Conservation (phyloP, 2,113 vertebrate genomes). For the Hystrix brachyura region DNA sequence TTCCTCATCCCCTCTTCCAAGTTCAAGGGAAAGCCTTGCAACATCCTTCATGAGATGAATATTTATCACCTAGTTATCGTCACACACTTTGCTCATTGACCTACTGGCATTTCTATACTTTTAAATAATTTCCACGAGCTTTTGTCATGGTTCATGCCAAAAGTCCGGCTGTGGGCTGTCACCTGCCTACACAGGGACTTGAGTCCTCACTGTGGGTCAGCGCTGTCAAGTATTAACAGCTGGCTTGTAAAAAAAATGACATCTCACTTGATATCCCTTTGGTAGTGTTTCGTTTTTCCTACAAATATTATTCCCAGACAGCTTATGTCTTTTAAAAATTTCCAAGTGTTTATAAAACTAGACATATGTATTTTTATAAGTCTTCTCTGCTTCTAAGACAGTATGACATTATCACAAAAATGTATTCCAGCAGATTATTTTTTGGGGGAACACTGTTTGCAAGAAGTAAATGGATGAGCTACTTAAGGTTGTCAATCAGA, state of each 20-base stretch:
- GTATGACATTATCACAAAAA: not conserved
- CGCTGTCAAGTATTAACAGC: not conserved
- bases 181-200: not conserved
- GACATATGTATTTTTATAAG: not conserved
- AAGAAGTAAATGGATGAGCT: not conserved
- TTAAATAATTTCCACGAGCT: not conserved
- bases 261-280: not conserved
- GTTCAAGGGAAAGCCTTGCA: not conserved
- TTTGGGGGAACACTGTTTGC: not conserved
- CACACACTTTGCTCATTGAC: not conserved
- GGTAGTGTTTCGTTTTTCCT: not conserved
- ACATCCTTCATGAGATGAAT: not conserved
- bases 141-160: not conserved
- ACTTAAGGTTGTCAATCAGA: not conserved
- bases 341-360: not conserved
- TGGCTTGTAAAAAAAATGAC: not conserved
- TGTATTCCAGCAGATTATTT: not conserved
- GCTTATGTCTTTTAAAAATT: not conserved
- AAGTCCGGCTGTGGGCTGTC: not conserved
- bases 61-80: not conserved
- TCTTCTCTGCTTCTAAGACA: conserved; percentile 2
- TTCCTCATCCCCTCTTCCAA: not conserved
- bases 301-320: not conserved
- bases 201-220: not conserved
- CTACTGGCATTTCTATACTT: not conserved